phyloP scores from a whole-genome alignment of 2,888 invertebrate genomes.

The Eremobia ochroleuca region DNA sequence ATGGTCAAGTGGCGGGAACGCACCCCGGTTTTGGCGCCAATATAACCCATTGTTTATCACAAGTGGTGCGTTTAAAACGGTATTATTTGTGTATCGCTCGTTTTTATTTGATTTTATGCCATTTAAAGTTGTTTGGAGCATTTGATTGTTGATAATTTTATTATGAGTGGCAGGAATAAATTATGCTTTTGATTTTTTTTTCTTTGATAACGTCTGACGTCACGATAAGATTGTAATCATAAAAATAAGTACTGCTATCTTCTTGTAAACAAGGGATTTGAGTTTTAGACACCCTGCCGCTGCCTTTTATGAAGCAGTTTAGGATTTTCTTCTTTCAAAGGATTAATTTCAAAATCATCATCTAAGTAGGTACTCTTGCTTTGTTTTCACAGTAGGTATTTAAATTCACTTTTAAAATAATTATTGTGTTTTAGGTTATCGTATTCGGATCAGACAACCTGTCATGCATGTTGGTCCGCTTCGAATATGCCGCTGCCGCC shows the following conservation, averaged over 20 bases:
- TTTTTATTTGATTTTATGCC: slow-evolving; percentile 81
- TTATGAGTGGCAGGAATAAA: slow-evolving; percentile 40
- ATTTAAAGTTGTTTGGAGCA: slow-evolving; percentile 69
- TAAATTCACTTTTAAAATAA: not conserved
- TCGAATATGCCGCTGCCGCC: not conserved
- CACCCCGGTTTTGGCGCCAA: slow-evolving; percentile 81
- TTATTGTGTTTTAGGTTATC: not conserved
- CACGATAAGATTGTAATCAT: not conserved
- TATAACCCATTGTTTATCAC: slow-evolving; percentile 83
- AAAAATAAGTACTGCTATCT: not conserved
- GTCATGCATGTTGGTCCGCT: not conserved
- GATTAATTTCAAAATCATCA: not conserved
- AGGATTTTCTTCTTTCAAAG: not conserved
- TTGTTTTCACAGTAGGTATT: not conserved
- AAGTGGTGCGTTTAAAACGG: slow-evolving; percentile 84
- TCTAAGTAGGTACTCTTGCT: no score
- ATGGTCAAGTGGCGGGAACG: slow-evolving; percentile 81
- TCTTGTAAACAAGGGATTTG: not conserved
- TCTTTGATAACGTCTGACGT: slow-evolving; percentile 41
- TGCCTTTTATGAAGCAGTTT: not conserved
- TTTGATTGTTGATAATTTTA: slow-evolving; percentile 55
- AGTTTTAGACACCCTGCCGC: not conserved
- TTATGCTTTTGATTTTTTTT: slow-evolving; percentile 22
- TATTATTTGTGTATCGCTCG: slow-evolving; percentile 81
- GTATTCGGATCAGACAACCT: not conserved